phyloP scores from a whole-genome alignment of 2,888 invertebrate genomes.

The Eretmocerus hayati region DNA sequence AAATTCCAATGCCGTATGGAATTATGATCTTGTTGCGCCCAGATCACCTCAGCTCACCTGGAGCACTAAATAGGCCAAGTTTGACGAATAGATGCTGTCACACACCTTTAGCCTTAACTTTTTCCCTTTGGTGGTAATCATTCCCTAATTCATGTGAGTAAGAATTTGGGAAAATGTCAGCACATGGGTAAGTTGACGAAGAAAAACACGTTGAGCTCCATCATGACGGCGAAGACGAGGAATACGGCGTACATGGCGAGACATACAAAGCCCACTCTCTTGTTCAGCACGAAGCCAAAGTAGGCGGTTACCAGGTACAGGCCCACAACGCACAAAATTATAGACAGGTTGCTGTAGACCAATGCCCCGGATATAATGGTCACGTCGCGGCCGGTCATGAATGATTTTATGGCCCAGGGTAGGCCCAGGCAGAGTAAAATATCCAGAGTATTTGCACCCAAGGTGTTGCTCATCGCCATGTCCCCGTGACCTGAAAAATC shows the following conservation, averaged over 20 bases:
- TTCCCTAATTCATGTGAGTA: too few relatives aligned
- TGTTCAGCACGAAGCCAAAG: slow-evolving; percentile 66
- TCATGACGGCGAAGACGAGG: slow-evolving; percentile 68
- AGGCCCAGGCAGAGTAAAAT: slow-evolving; percentile 75
- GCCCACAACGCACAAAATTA: slow-evolving; percentile 65
- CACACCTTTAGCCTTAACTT: too few relatives aligned
- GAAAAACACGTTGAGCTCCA: slow-evolving; percentile 70
- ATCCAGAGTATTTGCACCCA: slow-evolving; percentile 81
- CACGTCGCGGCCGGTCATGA: slow-evolving; percentile 53
- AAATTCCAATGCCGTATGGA: too few relatives aligned
- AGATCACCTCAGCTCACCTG: too few relatives aligned
- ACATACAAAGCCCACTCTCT: slow-evolving; percentile 61
- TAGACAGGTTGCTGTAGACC: slow-evolving; percentile 72
- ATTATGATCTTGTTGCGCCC: too few relatives aligned
- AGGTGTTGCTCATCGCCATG: slow-evolving; percentile 80
- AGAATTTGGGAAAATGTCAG: too few relatives aligned
- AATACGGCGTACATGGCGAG: slow-evolving; percentile 62
- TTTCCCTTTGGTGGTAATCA: too few relatives aligned
- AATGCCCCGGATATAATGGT: slow-evolving; percentile 71
- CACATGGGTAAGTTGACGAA: slow-evolving; percentile 36
- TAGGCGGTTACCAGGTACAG: slow-evolving; percentile 62
- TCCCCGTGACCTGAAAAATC: slow-evolving; percentile 65
- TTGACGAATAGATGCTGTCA: too few relatives aligned
- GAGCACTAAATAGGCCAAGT: too few relatives aligned
- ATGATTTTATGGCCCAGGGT: slow-evolving; percentile 76